A percentile compares a stretch with the other conserved stretches of the same genome.
These are phyloP conservation scores for Heliconius erato DNA, from an alignment of 2,888 invertebrate species.

Conservation along the genomic window DNA sequence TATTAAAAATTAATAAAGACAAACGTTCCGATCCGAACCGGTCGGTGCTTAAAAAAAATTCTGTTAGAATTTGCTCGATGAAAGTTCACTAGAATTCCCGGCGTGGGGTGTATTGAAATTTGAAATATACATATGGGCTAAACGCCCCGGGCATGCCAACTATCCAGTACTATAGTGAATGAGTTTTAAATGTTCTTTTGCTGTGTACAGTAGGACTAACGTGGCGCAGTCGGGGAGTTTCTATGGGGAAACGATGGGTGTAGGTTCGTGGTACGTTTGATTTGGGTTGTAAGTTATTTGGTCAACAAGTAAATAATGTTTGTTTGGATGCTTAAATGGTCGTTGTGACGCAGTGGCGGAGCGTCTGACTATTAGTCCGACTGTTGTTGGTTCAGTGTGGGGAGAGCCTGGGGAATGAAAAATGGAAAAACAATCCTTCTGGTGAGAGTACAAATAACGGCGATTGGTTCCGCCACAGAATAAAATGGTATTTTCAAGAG, in stretches of 20 bases:
- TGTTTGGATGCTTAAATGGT: too few species aligned
- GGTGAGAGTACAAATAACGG: too few species aligned
- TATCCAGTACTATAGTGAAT: slow-evolving; percentile 61
- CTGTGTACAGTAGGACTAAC: slow-evolving; percentile 49
- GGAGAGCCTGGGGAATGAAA: too few species aligned
- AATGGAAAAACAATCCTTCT: too few species aligned
- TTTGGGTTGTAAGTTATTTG: not conserved
- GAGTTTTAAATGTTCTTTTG: slow-evolving; percentile 64
- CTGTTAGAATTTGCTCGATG: slow-evolving; percentile 62
- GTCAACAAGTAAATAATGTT: too few species aligned
- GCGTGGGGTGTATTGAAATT: slow-evolving; percentile 62
- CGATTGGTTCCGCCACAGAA: too few species aligned
- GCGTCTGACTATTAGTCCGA: too few species aligned
- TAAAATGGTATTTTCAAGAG: too few species aligned
- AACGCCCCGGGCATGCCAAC: slow-evolving; percentile 62
- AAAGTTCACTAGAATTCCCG: slow-evolving; percentile 59
- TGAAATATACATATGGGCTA: slow-evolving; percentile 71
- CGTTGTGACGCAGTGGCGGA: too few species aligned
- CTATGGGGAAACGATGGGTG: not conserved
- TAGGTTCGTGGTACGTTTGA: not conserved
- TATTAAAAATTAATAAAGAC: slow-evolving; percentile 45
- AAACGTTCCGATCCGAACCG: slow-evolving; percentile 42
- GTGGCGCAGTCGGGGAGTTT: not conserved
- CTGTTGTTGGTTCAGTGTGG: too few species aligned
- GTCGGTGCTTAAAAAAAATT: slow-evolving; percentile 45